Base-by-base conservation (phyloP, 2,113 vertebrate genomes). In the Lucifuga dentata region DNA sequence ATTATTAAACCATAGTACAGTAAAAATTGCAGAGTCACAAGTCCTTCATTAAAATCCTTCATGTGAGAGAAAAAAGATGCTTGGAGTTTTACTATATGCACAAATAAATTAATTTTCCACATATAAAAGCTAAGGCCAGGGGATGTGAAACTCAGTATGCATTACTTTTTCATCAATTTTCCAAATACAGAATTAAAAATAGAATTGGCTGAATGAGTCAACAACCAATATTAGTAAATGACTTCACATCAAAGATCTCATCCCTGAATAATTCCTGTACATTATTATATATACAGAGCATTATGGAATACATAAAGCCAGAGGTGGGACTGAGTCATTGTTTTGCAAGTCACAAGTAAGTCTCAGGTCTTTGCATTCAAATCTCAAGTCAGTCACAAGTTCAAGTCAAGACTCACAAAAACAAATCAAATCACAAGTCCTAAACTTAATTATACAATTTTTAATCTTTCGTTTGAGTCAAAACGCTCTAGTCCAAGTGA, bases 31-130 rank as follows among this genome's bases (percentile, higher is more conserved):
- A 4, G 11, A 51, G 3, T 13, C 11, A 15, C 6, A 11, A 35
- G 33, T 35, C 12, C 12, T 23, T 44, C 8, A 17, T 32, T 17
- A 13, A 33, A 57, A 48, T n/a, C 26, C 3, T 3, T 29, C 7
- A 7, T 5, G 26, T 29, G 26, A 29, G 3, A 29, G 26, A 29
- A 7, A 29, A 29, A 29, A 29, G 8, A 52, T 72, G 5, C 57
- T 61, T 11, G 63, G 19, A 66, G 16, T n/a, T 55, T 5, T 35
- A 26, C 1, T 33, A 32, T 74, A 16, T 56, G 44, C 48, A 80
- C 5, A 33, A 73, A 81, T 68, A 72, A 46, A 64, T 78, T 17
- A 24, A 23, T 62, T 41, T 63, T 44, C 11, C 8, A 56, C n/a
- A 45, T 20, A 26, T 3, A 41, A 39, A 51, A 50, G 15, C 41